Base-by-base conservation (phyloP, 1,140 invertebrate genomes). In the Psilanteris sp. region DNA sequence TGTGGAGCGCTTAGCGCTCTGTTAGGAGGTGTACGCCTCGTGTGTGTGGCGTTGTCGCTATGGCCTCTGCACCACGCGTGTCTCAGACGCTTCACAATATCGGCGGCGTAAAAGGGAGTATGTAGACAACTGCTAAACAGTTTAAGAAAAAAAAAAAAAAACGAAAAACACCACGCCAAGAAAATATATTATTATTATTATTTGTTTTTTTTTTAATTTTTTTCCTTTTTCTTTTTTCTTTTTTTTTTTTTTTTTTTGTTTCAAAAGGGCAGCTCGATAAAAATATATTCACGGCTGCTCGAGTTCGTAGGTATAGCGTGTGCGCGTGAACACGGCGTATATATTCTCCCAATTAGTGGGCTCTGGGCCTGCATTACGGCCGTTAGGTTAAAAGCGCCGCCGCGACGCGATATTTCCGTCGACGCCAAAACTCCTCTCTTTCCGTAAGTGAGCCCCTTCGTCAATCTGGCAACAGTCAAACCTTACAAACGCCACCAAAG, bases 341-440 rank as follows among this genome's bases (percentile, higher is more conserved):
- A 82, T 83, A 82, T 80, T 76, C 83, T 85, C 79, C 87, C 86
- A 88, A 88, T 87, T 87, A 88, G 85, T 85, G 86, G 67, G 77
- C 77, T 81, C 62, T 75, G 66, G 79, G 71, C 78, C 61, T 72
- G 73, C 83, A 79, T 70, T 78, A 78, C 70, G 61, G 75, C 75
- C 70, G 80, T 80, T 73, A 72, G 80, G 82, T 83, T 84, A 80
- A 83, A 82, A 82, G 81, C 79, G 83, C 81, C 79, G 81, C 46
- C 74, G 68, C 72, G 78, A 72, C 72, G 79, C 81, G 85, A 88
- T 88, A 88, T 87, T 88, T 87, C 85, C 85, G 86, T 88, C 86
- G 85, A 85, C 85, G 81, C 81, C 57, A 81, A 67, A 71, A 79
- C 81, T 79, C 70, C 78, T 83, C 81, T 81, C 81, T 84, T 79